Evolutionary conservation across 2,797 vertebrate species (phyloP), one percentile per base, ranked within the genome.

Genomic region (Hafferia zeledoni): DNA sequence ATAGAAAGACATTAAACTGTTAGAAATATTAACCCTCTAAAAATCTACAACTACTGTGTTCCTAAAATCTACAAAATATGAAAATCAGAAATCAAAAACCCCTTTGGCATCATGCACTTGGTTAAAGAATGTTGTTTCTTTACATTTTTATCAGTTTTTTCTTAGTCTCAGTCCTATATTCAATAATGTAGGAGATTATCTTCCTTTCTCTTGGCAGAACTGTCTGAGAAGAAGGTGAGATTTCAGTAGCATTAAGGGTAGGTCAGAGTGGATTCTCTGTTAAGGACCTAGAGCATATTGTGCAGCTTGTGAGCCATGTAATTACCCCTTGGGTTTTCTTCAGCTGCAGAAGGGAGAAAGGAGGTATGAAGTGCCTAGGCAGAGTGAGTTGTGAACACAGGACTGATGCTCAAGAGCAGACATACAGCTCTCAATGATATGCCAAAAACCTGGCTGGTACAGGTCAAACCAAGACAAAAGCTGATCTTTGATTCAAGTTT

Each of bases 371-470:
- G 13, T 16, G 5, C 9, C 28, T n/a, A 7, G 19, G 41, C 17
- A 69, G 47, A 24, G 1, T 0, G 0, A n/a, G 10, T 25, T 46
- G 11, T 57, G 13, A 71, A 43, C n/a, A n/a, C 5, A 5, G 12
- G 14, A 4, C 1, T 75, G 23, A 5, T 84, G 18, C 61, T 41
- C 2, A 4, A 72, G 6, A 11, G 17, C 13, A 13, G 8, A 2
- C 18, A 24, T 55, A 33, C 39, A 55, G 8, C 12, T 59, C 8
- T n/a, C 2, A 1, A 11, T 15, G 27, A 13, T 13, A 1, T 44
- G 44, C 33, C 2, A 3, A 74, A 64, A 7, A 81, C 35, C 17
- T 43, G 33, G 3, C 19, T 46, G 24, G 13, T 56, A 33, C n/a
- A 23, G 4, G 52, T 79, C 63, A 50, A 72, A 43, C 20, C 9